These are phyloP conservation scores for Mongoloraphidia duomilia DNA, from an alignment of 2,888 invertebrate genomes.

Conservation along the genomic window DNA sequence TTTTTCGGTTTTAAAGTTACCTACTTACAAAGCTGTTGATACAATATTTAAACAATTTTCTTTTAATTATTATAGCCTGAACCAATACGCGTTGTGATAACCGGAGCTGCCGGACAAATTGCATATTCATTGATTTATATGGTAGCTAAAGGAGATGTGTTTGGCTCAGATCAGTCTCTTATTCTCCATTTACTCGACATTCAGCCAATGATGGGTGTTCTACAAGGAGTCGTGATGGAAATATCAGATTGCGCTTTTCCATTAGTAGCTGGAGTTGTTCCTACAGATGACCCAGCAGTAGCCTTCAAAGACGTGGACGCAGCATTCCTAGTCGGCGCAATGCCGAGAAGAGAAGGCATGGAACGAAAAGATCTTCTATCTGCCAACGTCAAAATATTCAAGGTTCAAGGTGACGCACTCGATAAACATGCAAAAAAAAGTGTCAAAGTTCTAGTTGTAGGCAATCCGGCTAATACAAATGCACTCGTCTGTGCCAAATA, in stretches of 20 bases:
- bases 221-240: conserved; percentile 98
- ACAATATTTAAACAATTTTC: background rate
- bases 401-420: conserved; percentile 88
- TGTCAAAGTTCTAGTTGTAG: conserved; percentile 93
- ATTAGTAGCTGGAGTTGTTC: conserved; percentile 65
- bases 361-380: conserved; percentile 94
- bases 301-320: conserved; percentile 95
- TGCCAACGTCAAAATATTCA: conserved; percentile 97
- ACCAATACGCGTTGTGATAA: conserved; percentile 87
- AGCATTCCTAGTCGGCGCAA: conserved; percentile 93
- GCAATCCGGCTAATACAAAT: conserved; percentile 99
- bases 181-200: conserved; percentile 88
- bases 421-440: conserved; percentile 82
- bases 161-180: conserved; percentile 77
- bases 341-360: conserved; percentile 97
- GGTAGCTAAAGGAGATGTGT: conserved; percentile 90
- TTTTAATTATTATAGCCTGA: conserved; percentile 42
- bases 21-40: too few relatives aligned
- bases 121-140: conserved; percentile 92
- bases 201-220: conserved; percentile 85
- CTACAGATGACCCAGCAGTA: conserved; percentile 73
- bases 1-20: too few relatives aligned
- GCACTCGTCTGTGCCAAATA: conserved; percentile 90
- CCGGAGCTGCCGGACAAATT: conserved; percentile 98
- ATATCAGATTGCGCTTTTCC: conserved; percentile 90